A percentile compares a stretch with the other conserved stretches of the same genome.
These are phyloP conservation scores for Hirundichthys speculiger DNA, from an alignment of 2,113 vertebrate species.

Conservation along the genomic window DNA sequence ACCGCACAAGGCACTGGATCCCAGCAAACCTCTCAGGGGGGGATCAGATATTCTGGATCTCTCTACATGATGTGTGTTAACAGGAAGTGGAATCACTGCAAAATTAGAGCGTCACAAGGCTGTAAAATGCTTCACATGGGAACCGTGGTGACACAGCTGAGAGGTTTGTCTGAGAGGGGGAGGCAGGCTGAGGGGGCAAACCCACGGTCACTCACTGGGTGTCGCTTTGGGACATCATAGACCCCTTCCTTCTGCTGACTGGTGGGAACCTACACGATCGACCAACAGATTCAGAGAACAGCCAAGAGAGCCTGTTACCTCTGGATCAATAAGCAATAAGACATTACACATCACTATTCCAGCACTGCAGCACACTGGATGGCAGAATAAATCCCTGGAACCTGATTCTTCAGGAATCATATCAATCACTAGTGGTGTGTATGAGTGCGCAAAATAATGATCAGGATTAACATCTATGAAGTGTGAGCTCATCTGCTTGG, in stretches of 20 bases:
- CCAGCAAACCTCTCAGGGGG: conserved; percentile 77
- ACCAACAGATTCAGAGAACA: conserved; percentile 68
- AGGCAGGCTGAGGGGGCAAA: conserved; percentile 65
- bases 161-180: conserved; percentile 78
- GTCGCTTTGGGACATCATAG: conserved; percentile 99
- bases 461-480: conserved; percentile 70
- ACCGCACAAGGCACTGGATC: conserved; percentile 68
- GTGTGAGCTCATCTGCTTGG: conserved; percentile 56
- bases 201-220: conserved; percentile 97
- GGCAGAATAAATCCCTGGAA: conserved; percentile 20
- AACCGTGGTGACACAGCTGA: conserved; percentile 32
- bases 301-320: conserved; percentile 70
- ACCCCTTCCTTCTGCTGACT: conserved; percentile 99
- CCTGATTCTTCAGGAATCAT: conserved; percentile 8
- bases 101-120: conserved; percentile 13
- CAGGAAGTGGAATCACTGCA: not conserved
- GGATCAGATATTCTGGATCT: conserved; percentile 11
- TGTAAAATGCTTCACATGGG: not conserved
- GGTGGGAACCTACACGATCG: conserved; percentile 92
- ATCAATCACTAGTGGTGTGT: conserved; percentile 42
- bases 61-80: conserved; percentile 3
- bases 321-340: conserved; percentile 48
- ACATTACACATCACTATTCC: conserved; percentile 28
- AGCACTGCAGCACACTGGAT: conserved; percentile 25
- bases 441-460: conserved; percentile 23